Evolutionary conservation across 2,113 vertebrate genomes (phyloP).

Genomic region (Camelus bactrianus): DNA sequence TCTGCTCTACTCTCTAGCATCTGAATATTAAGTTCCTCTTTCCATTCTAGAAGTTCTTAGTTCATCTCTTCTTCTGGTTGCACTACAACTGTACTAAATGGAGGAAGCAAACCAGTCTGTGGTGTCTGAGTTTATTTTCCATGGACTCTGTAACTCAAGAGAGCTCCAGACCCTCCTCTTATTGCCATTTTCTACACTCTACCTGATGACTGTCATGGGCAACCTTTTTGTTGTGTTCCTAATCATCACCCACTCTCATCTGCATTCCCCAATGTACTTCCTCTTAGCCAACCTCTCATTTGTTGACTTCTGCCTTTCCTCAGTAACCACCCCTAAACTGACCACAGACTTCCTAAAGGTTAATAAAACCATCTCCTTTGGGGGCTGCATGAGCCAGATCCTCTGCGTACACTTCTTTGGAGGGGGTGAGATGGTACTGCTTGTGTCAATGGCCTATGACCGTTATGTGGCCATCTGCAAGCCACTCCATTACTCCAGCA

Average conservation of each 20-base stretch:
- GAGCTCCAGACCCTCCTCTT: slow-evolving; percentile 43
- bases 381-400: slow-evolving; percentile 74
- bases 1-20: background rate
- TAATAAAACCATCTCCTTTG: slow-evolving; percentile 66
- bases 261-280: slow-evolving; percentile 79
- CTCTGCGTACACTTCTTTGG: slow-evolving; percentile 70
- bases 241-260: slow-evolving; percentile 45
- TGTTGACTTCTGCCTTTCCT: slow-evolving; percentile 69
- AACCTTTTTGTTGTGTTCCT: slow-evolving; percentile 51
- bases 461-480: slow-evolving; percentile 80
- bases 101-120: slow-evolving; percentile 55
- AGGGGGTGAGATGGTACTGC: slow-evolving; percentile 73
- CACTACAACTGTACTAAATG: slow-evolving; percentile 19
- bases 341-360: slow-evolving; percentile 58
- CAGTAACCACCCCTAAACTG: slow-evolving; percentile 73
- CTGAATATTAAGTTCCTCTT: background rate
- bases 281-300: slow-evolving; percentile 75
- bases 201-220: slow-evolving; percentile 32
- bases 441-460: slow-evolving; percentile 80
- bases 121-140: slow-evolving; percentile 65
- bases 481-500: slow-evolving; percentile 70
- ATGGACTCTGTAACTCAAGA: slow-evolving; percentile 48
- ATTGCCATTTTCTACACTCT: slow-evolving; percentile 42
- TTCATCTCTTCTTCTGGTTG: background rate
- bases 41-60: background rate